Conservation (phyloP, 2,113 vertebrate genomes). For the Heterotis niloticus region DNA sequence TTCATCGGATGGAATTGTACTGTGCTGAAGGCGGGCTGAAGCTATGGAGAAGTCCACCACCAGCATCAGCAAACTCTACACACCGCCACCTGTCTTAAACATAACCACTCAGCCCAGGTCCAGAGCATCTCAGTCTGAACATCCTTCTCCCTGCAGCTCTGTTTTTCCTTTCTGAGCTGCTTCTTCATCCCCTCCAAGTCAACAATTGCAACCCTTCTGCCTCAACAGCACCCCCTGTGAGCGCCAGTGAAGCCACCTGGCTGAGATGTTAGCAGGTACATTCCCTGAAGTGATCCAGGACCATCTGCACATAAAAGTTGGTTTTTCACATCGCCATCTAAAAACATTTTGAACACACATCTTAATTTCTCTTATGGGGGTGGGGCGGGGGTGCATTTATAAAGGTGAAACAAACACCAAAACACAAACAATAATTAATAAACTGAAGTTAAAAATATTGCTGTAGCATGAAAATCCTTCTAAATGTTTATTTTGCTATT, state of each 20-base stretch:
- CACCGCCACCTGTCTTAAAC: not conserved
- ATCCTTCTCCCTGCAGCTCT: too few relatives aligned
- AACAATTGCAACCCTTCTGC: not conserved
- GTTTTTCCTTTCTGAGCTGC: not conserved
- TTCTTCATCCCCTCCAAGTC: not conserved
- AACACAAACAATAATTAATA: too few relatives aligned
- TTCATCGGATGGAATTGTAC: constrained; percentile 2
- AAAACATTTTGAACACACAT: too few relatives aligned
- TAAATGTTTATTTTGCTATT: too few relatives aligned
- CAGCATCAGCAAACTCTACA: not conserved
- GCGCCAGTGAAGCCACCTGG: not conserved
- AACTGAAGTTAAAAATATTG: too few relatives aligned
- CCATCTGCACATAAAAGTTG: not conserved
- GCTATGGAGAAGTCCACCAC: not conserved
- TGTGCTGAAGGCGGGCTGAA: not conserved
- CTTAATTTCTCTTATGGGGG: not conserved
- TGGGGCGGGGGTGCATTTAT: not conserved
- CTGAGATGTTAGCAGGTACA: not conserved
- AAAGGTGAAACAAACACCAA: too few relatives aligned
- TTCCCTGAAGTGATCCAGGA: too few relatives aligned
- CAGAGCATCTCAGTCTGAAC: not conserved
- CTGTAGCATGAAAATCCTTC: too few relatives aligned
- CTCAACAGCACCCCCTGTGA: not conserved
- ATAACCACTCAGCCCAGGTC: not conserved
- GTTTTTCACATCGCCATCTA: too few relatives aligned